Base-by-base conservation (phyloP, 2,888 invertebrate species). In the Dioctria linearis region DNA sequence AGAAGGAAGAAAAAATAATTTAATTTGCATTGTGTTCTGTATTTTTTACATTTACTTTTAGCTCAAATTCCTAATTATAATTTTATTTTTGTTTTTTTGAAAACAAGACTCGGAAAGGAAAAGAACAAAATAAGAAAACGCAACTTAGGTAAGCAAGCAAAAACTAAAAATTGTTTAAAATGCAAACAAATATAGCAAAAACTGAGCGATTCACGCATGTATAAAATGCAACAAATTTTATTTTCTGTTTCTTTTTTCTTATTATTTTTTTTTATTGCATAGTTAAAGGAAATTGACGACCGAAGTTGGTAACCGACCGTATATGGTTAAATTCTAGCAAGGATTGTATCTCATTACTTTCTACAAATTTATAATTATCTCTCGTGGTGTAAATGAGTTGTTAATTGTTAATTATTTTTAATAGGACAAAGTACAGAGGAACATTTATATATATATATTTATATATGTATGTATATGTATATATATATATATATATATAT, bases 361-460 rank as follows among this genome's bases (percentile, higher is more conserved):
- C 54, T 81, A 57, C 66, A 73, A 25, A 25, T 66, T 73, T 57
- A 25, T 25, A 78, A 67, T 40, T 76, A 57, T 73, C 59, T 76
- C 65, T 76, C 63, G 79, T 66, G 82, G 83, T 82, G 83, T 83
- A 83, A 83, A 83, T 81, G 81, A 82, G 71, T 83, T 83, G 82
- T 83, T 83, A 83, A 83, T 83, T 83, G 82, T 83, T 83, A 83
- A 83, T 83, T 83, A 83, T 82, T 82, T 83, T 83, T 83, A 76
- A 63, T 76, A 76, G 76, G 76, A 63, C 43, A 76, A 76, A 76
- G 63, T 76, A 76, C 76, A 76, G 76, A 76, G 61, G 63, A 43
- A 66, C 6, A 75, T 71, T 57, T 54, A 42, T 73, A 73, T 57
- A 25, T 46, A 43, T 67, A 46, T 67, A 43, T 25, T 1, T 25